A percentile compares a stretch with the other conserved stretches of the same genome.
These are phyloP conservation scores for Heliangelus exortis DNA, from an alignment of 2,797 vertebrate species.

Conservation along the genomic window DNA sequence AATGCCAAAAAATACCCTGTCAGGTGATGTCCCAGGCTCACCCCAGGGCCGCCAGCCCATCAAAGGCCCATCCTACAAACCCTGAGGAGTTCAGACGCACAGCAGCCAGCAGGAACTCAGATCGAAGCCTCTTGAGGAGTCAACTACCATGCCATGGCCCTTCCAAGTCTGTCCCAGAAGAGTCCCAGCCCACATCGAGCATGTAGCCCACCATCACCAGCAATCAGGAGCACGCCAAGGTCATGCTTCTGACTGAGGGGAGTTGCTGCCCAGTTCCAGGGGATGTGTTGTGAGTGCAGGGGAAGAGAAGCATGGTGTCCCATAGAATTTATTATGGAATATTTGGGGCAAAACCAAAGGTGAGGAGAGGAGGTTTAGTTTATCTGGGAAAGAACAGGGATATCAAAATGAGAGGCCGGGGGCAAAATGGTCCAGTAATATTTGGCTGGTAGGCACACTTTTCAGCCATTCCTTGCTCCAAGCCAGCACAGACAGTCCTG, in stretches of 20 bases:
- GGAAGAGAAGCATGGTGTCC: neutral
- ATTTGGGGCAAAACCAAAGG: neutral
- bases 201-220: neutral
- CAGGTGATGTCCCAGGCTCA: neutral
- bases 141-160: fast-evolving
- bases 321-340: neutral
- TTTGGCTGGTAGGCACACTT: fast-evolving
- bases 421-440: neutral
- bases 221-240: fast-evolving
- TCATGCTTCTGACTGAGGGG: fast-evolving
- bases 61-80: neutral
- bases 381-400: neutral
- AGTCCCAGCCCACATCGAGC: neutral
- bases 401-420: neutral
- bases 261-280: neutral
- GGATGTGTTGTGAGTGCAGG: too few relatives aligned
- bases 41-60: too few relatives aligned
- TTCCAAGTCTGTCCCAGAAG: neutral
- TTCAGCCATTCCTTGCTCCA: fast-evolving
- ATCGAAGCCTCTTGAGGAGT: neutral
- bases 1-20: neutral
- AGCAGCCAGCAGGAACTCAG: neutral
- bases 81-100: neutral
- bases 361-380: neutral
- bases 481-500: neutral